Percentiles rank a stretch among this genome's conserved stretches.
Evolutionary conservation across 2,113 vertebrate genomes (phyloP).

Genomic region (Eira barbara): DNA sequence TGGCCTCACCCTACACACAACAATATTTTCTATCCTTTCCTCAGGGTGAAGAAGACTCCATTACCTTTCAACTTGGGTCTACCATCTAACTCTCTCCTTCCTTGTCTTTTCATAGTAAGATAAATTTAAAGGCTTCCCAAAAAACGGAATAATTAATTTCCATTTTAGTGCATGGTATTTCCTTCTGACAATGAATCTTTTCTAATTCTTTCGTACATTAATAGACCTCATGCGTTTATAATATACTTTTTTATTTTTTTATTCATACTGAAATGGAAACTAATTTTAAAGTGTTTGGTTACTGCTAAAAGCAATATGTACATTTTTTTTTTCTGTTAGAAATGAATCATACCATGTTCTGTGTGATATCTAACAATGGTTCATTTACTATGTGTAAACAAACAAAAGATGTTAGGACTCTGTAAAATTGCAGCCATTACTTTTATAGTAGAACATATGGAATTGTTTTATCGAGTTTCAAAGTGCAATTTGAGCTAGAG

Average conservation of each 20-base stretch:
- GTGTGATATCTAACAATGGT: not conserved
- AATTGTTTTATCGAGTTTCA: conserved; percentile 1
- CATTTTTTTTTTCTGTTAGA: not conserved
- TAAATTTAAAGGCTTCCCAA: not conserved
- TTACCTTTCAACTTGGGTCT: not conserved
- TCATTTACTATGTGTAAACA: conserved; percentile 10
- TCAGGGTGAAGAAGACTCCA: not conserved
- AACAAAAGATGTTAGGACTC: not conserved
- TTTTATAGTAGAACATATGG: not conserved
- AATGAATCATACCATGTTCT: not conserved
- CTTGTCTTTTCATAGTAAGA: not conserved
- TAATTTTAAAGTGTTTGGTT: not conserved
- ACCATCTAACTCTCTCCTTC: not conserved
- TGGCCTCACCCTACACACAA: not conserved
- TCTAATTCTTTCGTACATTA: not conserved
- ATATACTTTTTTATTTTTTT: not conserved
- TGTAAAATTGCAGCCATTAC: not conserved
- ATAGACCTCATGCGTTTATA: not conserved
- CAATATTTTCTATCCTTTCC: not conserved
- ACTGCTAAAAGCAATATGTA: not conserved
- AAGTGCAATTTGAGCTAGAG: not conserved
- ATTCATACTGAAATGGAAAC: not conserved
- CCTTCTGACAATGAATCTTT: not conserved
- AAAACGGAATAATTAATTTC: not conserved
- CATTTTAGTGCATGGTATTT: not conserved